Base-by-base conservation (phyloP, 1,140 invertebrate genomes). In the Ylistrum balloti region DNA sequence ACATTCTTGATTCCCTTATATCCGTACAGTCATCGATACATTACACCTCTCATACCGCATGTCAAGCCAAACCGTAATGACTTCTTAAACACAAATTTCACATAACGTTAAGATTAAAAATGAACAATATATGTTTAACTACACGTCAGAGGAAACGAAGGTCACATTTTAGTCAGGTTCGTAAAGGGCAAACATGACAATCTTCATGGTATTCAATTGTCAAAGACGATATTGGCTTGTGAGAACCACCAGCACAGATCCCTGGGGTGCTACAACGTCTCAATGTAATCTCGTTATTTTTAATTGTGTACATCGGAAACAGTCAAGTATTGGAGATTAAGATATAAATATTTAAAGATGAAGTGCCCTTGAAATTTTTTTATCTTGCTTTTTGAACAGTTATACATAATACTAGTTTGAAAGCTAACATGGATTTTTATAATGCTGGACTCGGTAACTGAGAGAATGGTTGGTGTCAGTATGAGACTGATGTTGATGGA, bases 351-450 rank as follows among this genome's bases (percentile, higher is more conserved):
- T 74, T 74, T 74, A 28, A 74, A 74, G 56, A 11, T 28, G 56
- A n/a, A 15, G 41, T 45, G 41, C 56, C 56, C 5, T 74, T n/a
- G 56, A n/a, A 74, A 74, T 28, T n/a, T 17, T 28, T 74, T 28
- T 74, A 17, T 74, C n/a, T 74, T 74, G 9, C 56, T 28, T 28
- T n/a, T 74, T n/a, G n/a, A n/a, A 74, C 56, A 74, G 56, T 28
- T 74, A 28, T n/a, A 28, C 28, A 74, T 74, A n/a, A 74, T 74
- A 28, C 28, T 7, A n/a, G 56, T n/a, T 74, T 74, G 56, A 74
- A 74, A 74, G 17, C n/a, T 74, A 74, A 28, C 56, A 74, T n/a
- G 56, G 56, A 74, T 74, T 74, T 74, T n/a, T 3, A 74, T 56
- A 74, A 28, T 5, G 22, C 56, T n/a, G n/a, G n/a, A n/a, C n/a